These are phyloP conservation scores for Poecile atricapillus DNA, from an alignment of 2,113 vertebrate genomes.

Conservation along the genomic window DNA sequence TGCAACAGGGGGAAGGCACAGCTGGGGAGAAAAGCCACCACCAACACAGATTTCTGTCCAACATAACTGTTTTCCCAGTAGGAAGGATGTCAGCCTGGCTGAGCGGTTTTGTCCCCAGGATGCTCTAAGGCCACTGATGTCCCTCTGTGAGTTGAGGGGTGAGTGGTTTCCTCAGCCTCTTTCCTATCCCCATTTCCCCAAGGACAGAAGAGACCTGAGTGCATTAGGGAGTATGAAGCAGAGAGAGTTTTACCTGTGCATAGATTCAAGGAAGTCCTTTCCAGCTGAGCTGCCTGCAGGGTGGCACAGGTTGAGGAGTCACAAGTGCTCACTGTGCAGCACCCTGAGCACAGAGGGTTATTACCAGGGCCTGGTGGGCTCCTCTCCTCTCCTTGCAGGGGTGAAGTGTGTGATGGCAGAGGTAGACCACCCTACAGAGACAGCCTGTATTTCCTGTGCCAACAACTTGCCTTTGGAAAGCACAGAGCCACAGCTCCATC, in stretches of 20 bases:
- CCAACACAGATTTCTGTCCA: neutral
- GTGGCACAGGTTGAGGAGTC: neutral
- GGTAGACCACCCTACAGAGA: neutral
- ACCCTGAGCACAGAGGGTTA: neutral
- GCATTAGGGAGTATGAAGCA: neutral
- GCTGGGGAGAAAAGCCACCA: neutral
- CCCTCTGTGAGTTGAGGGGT: neutral
- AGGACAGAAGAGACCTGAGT: neutral
- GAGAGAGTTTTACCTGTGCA: neutral
- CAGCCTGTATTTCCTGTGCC: fast-evolving
- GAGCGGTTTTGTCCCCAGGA: neutral
- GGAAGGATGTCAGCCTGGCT: neutral
- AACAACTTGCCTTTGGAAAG: neutral
- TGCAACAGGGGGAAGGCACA: neutral
- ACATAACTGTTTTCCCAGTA: neutral
- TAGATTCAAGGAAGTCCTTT: neutral
- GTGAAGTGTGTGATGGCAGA: neutral
- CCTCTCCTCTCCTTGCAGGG: neutral
- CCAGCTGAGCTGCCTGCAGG: neutral
- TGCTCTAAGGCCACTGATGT: neutral
- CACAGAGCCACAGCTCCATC: neutral
- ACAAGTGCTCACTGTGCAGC: fast-evolving
- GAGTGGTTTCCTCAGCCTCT: neutral
- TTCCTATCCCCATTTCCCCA: fast-evolving
- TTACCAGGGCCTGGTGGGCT: neutral